A percentile compares a stretch with the other conserved stretches of the same genome.
phyloP scores from a whole-genome alignment of 2,113 vertebrate species.

The Megaleporinus macrocephalus region DNA sequence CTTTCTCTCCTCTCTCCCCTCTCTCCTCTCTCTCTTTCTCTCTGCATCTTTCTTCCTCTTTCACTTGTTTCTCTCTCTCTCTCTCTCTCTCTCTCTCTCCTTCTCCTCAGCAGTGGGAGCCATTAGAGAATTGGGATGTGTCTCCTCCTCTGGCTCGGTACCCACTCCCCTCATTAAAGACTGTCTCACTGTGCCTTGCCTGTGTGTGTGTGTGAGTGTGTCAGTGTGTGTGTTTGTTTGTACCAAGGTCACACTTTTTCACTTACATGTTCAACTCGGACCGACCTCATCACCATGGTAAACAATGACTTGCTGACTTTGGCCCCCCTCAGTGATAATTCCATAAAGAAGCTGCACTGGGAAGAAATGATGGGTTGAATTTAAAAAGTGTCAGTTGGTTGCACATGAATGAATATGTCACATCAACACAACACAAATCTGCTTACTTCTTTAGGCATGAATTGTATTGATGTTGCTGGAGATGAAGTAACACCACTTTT shows the following conservation, averaged over 20 bases:
- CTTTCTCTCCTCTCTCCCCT: neutral
- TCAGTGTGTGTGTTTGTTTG: conserved; percentile 4
- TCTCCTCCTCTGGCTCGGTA: conserved; percentile 42
- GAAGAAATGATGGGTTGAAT: no score
- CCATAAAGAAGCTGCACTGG: no score
- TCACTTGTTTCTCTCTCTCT: neutral
- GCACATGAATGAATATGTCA: no score
- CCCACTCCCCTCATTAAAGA: conserved; percentile 55
- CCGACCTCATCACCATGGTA: conserved; percentile 22
- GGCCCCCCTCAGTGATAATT: neutral
- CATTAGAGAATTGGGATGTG: conserved; percentile 58
- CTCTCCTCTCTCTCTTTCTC: neutral
- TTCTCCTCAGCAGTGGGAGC: conserved; percentile 41
- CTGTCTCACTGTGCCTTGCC: conserved; percentile 8
- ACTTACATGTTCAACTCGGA: conserved; percentile 33
- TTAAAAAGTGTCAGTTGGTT: no score
- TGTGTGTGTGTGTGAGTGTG: conserved; percentile 21
- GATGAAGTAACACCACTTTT: no score
- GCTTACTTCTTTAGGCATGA: no score
- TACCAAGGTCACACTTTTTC: conserved; percentile 45
- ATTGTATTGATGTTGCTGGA: no score
- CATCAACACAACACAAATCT: no score
- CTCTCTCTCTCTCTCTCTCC: neutral
- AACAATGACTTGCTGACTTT: neutral
- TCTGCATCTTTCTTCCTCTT: neutral